phyloP scores from a whole-genome alignment of 2,797 vertebrate species.

The Propithecus deckenii region DNA sequence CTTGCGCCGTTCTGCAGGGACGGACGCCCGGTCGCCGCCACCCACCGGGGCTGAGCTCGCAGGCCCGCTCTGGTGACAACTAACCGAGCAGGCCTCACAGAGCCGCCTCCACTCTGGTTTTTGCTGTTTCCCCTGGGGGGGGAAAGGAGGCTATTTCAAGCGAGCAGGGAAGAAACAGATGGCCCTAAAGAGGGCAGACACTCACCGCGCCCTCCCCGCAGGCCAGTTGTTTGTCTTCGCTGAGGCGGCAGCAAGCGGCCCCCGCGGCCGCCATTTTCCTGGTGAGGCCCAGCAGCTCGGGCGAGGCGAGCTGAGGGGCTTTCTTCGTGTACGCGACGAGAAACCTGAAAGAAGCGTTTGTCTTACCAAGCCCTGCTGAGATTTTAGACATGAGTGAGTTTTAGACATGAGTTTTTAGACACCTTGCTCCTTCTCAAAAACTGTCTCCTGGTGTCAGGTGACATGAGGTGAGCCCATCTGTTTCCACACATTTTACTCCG shows the following conservation, averaged over 20 bases:
- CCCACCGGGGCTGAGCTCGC: not conserved
- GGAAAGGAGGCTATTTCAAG: not conserved
- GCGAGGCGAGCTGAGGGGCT: slow-evolving; percentile 63
- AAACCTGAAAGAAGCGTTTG: slow-evolving; percentile 60
- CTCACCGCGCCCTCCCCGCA: slow-evolving; percentile 71
- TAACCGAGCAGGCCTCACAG: not conserved
- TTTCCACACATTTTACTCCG: not conserved
- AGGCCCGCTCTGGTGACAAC: rapidly evolving
- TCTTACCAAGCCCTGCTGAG: not conserved
- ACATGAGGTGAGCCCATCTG: not conserved
- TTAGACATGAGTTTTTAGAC: not conserved
- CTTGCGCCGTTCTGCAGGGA: not conserved
- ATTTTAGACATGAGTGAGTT: too few species aligned
- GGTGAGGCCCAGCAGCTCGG: slow-evolving; percentile 59
- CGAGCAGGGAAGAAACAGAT: not conserved
- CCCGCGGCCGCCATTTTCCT: slow-evolving; percentile 57
- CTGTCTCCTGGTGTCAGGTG: not conserved
- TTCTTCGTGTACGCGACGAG: slow-evolving; percentile 70
- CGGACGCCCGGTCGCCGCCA: not conserved
- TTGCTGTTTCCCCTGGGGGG: not conserved
- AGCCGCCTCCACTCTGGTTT: rapidly evolving
- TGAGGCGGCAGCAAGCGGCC: slow-evolving; percentile 64
- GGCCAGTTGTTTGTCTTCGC: slow-evolving; percentile 60
- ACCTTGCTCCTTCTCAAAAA: not conserved
- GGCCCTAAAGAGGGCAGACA: not conserved